Evolutionary conservation across 2,888 invertebrate genomes (phyloP), one percentile per base, ranked within the genome.

Genomic region (Crossocerus cetratus): DNA sequence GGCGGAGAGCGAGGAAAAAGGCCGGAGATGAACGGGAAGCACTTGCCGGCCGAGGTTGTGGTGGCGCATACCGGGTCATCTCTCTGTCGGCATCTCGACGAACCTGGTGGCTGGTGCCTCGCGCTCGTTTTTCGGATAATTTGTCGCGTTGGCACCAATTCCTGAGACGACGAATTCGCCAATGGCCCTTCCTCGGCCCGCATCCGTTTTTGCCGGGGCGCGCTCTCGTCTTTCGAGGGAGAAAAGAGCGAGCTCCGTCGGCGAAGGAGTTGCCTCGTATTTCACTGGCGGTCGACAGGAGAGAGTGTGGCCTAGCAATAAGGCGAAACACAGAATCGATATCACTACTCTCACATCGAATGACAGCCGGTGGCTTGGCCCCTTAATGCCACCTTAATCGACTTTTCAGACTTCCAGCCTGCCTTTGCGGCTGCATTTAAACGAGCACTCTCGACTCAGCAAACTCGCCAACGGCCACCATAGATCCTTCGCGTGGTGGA

Each of bases 11-110:
- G 21, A 18, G 14, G 4, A 18, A 54, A 57, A 32, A 21, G 2
- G 42, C 16, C 20, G 23, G 20, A 43, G 44, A 45, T 55, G 59
- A 57, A 57, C 65, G 58, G 56, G 68, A 57, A 44, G 20, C n/a
- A 54, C 18, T 20, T 54, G 14, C 43, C 62, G 77, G 77, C 58
- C 56, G 75, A 77, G 82, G 86, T 86, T 85, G 86, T 81, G 71
- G 85, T 85, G 80, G 77, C 83, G 77, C 83, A 86, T 87, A 85
- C 83, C 84, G 86, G 87, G 87, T 87, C 86, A 87, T 73, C 75
- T 80, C 84, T 72, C 74, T 75, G 56, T 69, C 58, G 62, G 69
- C 58, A 43, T 54, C 14, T 43, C 42, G 45, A 20, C n/a, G 59
- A 57, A 54, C 53, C 65, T 23, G 55, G 43, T 44, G 56, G 13